These are phyloP conservation scores for Petrocephalus sullivani DNA, from an alignment of 2,797 vertebrate genomes.

Conservation along the genomic window DNA sequence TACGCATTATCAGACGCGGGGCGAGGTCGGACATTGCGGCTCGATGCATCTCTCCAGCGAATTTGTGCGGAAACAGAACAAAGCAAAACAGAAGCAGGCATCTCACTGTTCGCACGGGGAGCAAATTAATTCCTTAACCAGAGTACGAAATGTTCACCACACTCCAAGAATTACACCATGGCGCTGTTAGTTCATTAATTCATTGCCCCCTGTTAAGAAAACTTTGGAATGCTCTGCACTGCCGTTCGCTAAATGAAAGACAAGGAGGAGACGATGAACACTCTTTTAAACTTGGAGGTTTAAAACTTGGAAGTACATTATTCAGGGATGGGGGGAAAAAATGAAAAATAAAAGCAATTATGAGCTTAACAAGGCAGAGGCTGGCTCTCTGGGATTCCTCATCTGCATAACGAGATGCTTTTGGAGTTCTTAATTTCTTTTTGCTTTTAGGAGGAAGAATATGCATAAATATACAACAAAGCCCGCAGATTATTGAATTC, in stretches of 20 bases:
- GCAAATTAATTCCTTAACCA: not conserved
- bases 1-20: not conserved
- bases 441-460: conserved; percentile 24
- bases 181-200: not conserved
- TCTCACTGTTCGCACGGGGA: not conserved
- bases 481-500: conserved; percentile 32
- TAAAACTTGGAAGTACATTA: not conserved
- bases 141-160: not conserved
- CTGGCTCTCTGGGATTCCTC: conserved; percentile 40
- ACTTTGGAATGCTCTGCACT: not conserved
- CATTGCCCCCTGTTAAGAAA: not conserved
- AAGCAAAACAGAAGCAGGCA: not conserved
- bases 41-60: not conserved
- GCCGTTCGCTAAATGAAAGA: not conserved
- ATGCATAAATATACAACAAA: conserved; percentile 18
- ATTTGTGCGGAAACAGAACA: not conserved
- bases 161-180: not conserved
- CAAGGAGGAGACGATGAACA: not conserved
- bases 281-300: not conserved
- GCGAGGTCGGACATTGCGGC: not conserved
- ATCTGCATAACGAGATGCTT: conserved; percentile 50
- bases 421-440: conserved; percentile 17
- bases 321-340: conserved; percentile 23
- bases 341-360: conserved; percentile 48
- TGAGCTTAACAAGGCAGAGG: conserved; percentile 49